Percentiles rank a stretch among this genome's conserved stretches.
Conservation (phyloP, 2,888 invertebrate species). For the Acleris holmiana region DNA sequence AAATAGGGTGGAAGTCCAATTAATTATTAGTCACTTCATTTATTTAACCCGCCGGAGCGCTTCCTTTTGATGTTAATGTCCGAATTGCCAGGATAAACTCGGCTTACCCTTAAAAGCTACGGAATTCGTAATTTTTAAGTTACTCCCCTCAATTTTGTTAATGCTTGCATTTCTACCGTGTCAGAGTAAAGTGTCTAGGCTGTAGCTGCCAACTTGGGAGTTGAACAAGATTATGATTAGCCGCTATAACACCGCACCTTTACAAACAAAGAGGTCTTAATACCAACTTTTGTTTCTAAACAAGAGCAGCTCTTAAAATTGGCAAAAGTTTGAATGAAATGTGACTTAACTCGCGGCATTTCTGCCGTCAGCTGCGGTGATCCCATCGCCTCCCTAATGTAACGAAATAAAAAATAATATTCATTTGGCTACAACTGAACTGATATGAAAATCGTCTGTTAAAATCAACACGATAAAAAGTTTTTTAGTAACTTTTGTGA, state of each 20-base stretch:
- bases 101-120: conserved; percentile 35
- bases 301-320: conserved; percentile 73
- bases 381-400: conserved; percentile 76
- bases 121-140: conserved; percentile 36
- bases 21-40: conserved; percentile 84
- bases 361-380: conserved; percentile 76
- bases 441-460: conserved; percentile 56
- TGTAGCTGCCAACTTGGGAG: conserved; percentile 40
- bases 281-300: conserved; percentile 69
- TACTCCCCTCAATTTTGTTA: conserved; percentile 23
- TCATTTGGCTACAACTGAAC: conserved; percentile 63
- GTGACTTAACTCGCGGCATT: conserved; percentile 76
- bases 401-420: conserved; percentile 73
- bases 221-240: conserved; percentile 58
- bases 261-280: conserved; percentile 66
- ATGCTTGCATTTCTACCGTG: conserved; percentile 20
- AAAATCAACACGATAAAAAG: conserved; percentile 49
- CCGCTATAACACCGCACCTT: conserved; percentile 63
- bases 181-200: conserved; percentile 30
- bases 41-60: conserved; percentile 77
- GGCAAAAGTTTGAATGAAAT: conserved; percentile 77
- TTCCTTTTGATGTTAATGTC: conserved; percentile 78
- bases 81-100: conserved; percentile 58
- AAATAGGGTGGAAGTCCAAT: conserved; percentile 84
- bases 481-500: conserved; percentile 38